Evolutionary conservation across 2,797 vertebrate genomes (phyloP).

Genomic region (Oreochromis grahami): DNA sequence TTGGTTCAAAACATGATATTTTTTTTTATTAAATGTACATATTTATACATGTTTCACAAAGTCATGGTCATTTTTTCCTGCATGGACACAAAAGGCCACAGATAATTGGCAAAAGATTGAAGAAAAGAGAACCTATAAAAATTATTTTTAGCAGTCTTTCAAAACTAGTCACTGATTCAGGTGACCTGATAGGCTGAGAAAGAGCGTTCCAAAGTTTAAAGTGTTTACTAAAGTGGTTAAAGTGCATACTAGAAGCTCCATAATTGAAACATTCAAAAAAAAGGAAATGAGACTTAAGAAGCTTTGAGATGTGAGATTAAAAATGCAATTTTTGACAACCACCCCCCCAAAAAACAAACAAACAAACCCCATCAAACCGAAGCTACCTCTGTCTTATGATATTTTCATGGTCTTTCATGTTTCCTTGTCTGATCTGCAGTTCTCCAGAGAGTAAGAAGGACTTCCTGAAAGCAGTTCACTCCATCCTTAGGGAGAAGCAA

Average conservation of each 20-base stretch:
- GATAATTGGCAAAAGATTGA: not conserved
- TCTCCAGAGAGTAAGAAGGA: constrained; percentile 92
- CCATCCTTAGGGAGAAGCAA: constrained; percentile 92
- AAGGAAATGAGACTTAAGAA: too few species aligned
- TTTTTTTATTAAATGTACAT: not conserved
- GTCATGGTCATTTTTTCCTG: not conserved
- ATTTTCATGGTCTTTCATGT: not conserved
- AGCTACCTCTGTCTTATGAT: not conserved
- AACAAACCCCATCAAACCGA: not conserved
- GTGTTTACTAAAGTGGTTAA: too few species aligned
- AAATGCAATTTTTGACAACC: too few species aligned
- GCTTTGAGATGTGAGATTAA: too few species aligned
- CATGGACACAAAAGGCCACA: not conserved
- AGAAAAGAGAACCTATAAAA: not conserved
- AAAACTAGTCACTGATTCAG: not conserved
- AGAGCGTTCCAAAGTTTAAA: accelerated
- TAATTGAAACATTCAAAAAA: too few species aligned
- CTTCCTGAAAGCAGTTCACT: constrained; percentile 91
- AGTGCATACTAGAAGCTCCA: too few species aligned
- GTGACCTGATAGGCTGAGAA: not conserved
- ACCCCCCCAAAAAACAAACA: too few species aligned
- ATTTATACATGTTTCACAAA: not conserved
- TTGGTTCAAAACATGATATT: not conserved
- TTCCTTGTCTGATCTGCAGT: constrained; percentile 54
- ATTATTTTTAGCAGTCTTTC: not conserved